Base-by-base conservation (phyloP, 2,888 invertebrate genomes). In the Epinotia nisella region DNA sequence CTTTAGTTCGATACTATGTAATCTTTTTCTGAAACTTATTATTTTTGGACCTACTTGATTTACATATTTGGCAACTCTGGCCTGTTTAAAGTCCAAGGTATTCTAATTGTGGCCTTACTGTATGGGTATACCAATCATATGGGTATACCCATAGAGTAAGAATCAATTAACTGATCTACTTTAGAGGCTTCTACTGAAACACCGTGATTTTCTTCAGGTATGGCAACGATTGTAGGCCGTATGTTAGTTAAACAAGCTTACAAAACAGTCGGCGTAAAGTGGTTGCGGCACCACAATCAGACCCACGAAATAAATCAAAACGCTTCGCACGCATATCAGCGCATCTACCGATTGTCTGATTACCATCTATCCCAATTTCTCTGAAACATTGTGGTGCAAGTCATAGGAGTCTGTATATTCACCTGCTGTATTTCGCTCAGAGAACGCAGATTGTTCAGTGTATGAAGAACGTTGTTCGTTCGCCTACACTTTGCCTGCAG, bases 311-410 rank as follows among this genome's bases (percentile, higher is more conserved):
- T 73, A 73, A 73, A 73, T 73, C 64, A 73, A 71, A 73, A 59
- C 59, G 58, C 5, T 72, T 67, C 69, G 56, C 64, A 64, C 70
- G 70, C 62, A 17, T 69, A 69, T 73, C 68, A 15, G 71, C 29
- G 65, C 60, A 69, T 73, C 73, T 58, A 49, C 64, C 58, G 64
- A 59, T 69, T 73, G 64, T 56, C 21, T 60, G 68, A 72, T 72
- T 51, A 67, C 51, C 41, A 73, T 73, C 73, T 73, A 62, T 73
- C 64, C 73, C 69, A 69, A 69, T 69, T 73, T 69, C 73, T 73
- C 68, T 64, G 15, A 21, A 17, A 11, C 29, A 49, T 62, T 21
- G 58, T 64, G 73, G 68, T 59, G 24, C 58, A 73, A 73, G 73
- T 49, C 49, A 59, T 53, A 65, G 56, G 51, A 71, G 17, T 24